Base-by-base conservation (phyloP, 2,888 invertebrate species). In the Eumacrocentrus americanus region DNA sequence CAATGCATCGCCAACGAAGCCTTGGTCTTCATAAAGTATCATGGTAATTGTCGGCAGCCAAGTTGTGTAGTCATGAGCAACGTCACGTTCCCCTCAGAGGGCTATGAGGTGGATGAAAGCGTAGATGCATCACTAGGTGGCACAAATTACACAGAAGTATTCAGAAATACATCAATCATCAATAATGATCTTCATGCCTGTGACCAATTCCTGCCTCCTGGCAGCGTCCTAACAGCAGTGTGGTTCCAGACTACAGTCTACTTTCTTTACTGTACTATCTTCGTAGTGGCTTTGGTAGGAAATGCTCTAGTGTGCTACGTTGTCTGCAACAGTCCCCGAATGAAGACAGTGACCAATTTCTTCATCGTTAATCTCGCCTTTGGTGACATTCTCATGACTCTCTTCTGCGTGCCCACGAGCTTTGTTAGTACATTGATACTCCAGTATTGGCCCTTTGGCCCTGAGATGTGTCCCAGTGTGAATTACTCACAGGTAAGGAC, bases 271-370 rank as follows among this genome's bases (percentile, higher is more conserved):
- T 85, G 85, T 62, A 82, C 86, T 34, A 88, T 92, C 60, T 91
- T 92, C 71, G 77, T 91, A 11, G 83, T 89, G 44, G 89, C 91
- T 0, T 79, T 92, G 9, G 71, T 88, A 4, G 92, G 92, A 12
- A 92, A 92, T 74, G 89, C 89, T 52, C 84, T 90, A 48, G 94
- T 96, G 18, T 94, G 94, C 79, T 94, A 91, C 79, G 91, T 95
- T 20, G 94, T 96, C 0, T 84, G 91, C 66, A 88, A 89, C 2
- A 90, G 91, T 11, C 90, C 92, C 0, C 86, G 92, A 37, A 95
- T 95, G 94, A 87, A 91, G 71, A 95, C 94, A 0, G 94, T 95
- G 2, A 95, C 95, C 40, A 96, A 96, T 81, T 93, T 88, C 81
- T 95, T 95, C 80, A 93, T 96, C 74, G 91, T 92, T 75, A 93